Percentiles rank a stretch among this genome's conserved stretches.
phyloP scores from a whole-genome alignment of 2,888 invertebrate species.

The Dryococelus australis region DNA sequence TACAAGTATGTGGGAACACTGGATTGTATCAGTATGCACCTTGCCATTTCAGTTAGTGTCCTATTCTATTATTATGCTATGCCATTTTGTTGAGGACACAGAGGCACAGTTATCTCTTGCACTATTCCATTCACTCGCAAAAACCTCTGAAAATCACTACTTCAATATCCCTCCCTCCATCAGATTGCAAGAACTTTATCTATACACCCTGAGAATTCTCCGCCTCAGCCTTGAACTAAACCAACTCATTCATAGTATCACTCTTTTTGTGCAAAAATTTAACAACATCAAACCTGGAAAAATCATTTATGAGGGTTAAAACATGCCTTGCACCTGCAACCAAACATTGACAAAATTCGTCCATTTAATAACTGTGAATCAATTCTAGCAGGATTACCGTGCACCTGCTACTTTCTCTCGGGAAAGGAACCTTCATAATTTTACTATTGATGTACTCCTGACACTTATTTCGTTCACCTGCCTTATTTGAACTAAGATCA shows the following conservation, averaged over 20 bases:
- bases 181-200: not conserved
- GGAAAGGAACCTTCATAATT: not conserved
- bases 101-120: not conserved
- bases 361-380: not conserved
- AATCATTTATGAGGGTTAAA: not conserved
- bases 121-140: not conserved
- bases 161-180: not conserved
- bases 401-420: not conserved
- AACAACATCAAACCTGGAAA: not conserved
- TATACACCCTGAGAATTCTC: not conserved
- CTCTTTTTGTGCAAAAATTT: not conserved
- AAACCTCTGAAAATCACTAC: not conserved
- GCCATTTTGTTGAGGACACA: not conserved
- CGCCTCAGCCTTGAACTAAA: not conserved
- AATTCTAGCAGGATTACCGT: not conserved
- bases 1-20: not conserved
- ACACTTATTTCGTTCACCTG: not conserved
- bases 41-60: not conserved
- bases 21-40: not conserved
- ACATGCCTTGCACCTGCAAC: not conserved
- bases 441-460: not conserved
- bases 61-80: not conserved
- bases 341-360: not conserved
- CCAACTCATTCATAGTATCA: not conserved
- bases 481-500: not conserved